phyloP scores from a whole-genome alignment of 2,113 vertebrate genomes.

The Perca flavescens region DNA sequence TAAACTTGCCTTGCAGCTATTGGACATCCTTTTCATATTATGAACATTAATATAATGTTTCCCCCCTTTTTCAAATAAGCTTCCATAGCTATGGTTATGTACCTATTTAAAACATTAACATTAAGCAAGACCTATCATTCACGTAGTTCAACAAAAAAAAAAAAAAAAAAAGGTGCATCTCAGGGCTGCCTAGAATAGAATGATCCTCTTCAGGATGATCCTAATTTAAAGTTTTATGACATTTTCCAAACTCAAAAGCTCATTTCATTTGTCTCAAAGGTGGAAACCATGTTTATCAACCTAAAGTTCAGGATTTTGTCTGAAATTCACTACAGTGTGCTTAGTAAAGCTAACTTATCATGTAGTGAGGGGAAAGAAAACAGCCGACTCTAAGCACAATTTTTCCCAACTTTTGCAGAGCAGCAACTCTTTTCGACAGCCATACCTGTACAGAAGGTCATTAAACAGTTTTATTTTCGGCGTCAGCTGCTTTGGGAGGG shows the following conservation, averaged over 20 bases:
- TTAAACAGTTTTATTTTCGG: constrained; percentile 19
- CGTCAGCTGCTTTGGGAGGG: constrained; percentile 7
- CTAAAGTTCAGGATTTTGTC: background rate
- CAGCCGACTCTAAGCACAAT: constrained; percentile 4
- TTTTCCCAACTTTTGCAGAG: background rate
- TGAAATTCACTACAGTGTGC: background rate
- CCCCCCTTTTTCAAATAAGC: background rate
- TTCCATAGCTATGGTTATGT: background rate
- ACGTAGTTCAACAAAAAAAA: too few species aligned
- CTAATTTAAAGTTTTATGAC: background rate
- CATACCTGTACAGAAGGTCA: constrained; percentile 14
- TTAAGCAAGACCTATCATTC: background rate
- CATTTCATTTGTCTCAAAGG: background rate
- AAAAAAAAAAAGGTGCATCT: background rate
- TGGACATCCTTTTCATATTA: background rate
- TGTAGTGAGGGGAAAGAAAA: constrained; percentile 2
- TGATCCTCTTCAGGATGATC: background rate
- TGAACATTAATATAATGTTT: too few species aligned
- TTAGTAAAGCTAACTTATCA: background rate
- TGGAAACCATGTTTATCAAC: background rate
- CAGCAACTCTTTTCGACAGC: background rate
- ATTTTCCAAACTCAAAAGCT: background rate
- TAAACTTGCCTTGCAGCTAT: too few species aligned
- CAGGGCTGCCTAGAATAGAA: background rate
- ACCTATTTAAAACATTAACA: background rate